Percentiles rank a stretch among this genome's conserved stretches.
Conservation (phyloP, 92 coral and sea anemone species). For the Virgularia gustaviana region DNA sequence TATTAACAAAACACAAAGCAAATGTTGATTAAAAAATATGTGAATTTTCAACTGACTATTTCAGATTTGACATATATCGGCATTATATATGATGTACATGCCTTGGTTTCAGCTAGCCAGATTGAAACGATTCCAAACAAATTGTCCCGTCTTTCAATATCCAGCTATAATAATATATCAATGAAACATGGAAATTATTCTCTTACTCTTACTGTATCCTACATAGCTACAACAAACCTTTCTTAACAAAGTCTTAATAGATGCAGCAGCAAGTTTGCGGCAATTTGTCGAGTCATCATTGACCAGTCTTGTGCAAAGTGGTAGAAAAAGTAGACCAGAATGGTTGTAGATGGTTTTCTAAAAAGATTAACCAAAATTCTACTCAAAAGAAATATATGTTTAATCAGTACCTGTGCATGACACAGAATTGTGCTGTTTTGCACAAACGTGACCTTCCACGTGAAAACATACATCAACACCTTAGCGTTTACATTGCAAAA, state of each 20-base stretch:
- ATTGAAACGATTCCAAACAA: constrained; percentile 69
- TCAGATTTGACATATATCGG: background rate
- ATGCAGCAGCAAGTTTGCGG: constrained; percentile 77
- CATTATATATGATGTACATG: background rate
- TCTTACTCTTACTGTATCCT: background rate
- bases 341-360: constrained; percentile 63
- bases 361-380: too few relatives aligned
- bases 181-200: background rate
- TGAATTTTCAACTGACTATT: background rate
- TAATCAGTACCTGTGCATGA: background rate
- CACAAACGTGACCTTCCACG: too few relatives aligned
- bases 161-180: constrained; percentile 57
- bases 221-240: constrained; percentile 52
- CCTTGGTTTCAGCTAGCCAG: constrained; percentile 84
- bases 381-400: constrained; percentile 19
- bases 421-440: background rate
- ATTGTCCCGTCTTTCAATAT: constrained; percentile 75
- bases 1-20: background rate
- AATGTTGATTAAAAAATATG: background rate
- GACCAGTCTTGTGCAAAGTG: constrained; percentile 82
- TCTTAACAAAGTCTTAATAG: constrained; percentile 68
- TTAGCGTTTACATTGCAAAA: too few relatives aligned
- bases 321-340: constrained; percentile 89
- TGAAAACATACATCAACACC: too few relatives aligned
- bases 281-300: constrained; percentile 92